Percentiles rank a stretch among this genome's conserved stretches.
Evolutionary conservation across 2,113 vertebrate genomes (phyloP).

Genomic region (Rhabdomys dilectus): DNA sequence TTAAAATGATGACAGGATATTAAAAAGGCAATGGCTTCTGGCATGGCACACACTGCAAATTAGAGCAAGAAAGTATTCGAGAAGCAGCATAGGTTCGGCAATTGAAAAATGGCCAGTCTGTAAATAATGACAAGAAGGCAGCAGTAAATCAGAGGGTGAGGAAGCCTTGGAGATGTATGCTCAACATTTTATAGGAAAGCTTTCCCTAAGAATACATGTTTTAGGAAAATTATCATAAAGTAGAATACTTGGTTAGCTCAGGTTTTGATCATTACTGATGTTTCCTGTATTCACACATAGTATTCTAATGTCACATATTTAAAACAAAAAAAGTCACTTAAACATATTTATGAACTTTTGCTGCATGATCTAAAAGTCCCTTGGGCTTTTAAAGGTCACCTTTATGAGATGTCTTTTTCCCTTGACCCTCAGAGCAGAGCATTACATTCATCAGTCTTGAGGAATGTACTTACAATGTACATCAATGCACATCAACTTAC

Average conservation of each 20-base stretch:
- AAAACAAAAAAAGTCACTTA: conserved; percentile 15
- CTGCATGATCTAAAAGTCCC: conserved; percentile 25
- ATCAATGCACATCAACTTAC: no score
- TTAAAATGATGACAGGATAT: not conserved
- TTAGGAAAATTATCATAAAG: not conserved
- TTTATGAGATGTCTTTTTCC: not conserved
- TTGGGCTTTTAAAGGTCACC: conserved; percentile 17
- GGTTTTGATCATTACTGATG: conserved; percentile 5
- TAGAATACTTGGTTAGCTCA: not conserved
- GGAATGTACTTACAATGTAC: no score
- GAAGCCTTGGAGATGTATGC: not conserved
- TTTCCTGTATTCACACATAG: not conserved
- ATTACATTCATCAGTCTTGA: conserved; percentile 21
- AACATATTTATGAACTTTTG: conserved; percentile 29
- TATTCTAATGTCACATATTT: conserved; percentile 10
- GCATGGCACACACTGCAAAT: not conserved
- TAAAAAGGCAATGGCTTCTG: not conserved
- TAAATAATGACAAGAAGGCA: not conserved
- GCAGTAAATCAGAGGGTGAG: not conserved
- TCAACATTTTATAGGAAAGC: not conserved
- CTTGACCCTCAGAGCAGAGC: not conserved
- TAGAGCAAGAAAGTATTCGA: not conserved
- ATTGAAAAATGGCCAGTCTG: not conserved
- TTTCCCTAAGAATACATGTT: not conserved
- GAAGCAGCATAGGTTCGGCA: not conserved